A percentile compares a stretch with the other conserved stretches of the same genome.
phyloP scores from a whole-genome alignment of 2,797 vertebrate species.

The Brotula barbata region DNA sequence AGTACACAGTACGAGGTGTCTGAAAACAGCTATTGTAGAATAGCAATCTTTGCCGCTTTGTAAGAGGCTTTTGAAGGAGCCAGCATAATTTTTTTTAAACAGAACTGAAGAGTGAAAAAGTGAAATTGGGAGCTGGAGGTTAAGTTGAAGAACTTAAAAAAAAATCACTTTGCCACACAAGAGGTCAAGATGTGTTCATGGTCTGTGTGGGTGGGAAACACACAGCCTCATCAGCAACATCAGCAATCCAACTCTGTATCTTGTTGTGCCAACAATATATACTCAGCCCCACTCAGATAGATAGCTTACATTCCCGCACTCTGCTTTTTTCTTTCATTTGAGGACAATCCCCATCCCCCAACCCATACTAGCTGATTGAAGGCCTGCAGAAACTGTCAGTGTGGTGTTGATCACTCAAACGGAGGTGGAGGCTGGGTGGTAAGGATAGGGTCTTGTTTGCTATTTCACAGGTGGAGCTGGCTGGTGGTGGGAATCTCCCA shows the following conservation, averaged over 20 bases:
- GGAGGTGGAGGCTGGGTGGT: conserved; percentile 22
- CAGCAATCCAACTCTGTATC: conserved; percentile 58
- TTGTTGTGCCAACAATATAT: conserved; percentile 22
- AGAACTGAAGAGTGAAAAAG: conserved; percentile 14
- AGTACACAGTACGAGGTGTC: conserved; percentile 22
- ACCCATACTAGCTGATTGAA: conserved; percentile 24
- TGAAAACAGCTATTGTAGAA: conserved; percentile 37
- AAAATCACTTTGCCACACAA: neutral
- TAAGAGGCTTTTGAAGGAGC: conserved; percentile 34
- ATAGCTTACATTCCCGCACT: neutral
- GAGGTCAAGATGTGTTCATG: conserved; percentile 28
- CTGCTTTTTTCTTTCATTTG: conserved; percentile 14
- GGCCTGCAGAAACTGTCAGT: conserved; percentile 54
- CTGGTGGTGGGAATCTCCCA: conserved; percentile 56
- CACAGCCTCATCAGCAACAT: conserved; percentile 22
- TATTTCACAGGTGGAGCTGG: conserved; percentile 58
- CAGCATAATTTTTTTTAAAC: conserved; percentile 40
- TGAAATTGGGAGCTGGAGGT: conserved; percentile 20
- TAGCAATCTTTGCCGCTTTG: conserved; percentile 37
- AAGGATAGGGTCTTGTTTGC: conserved; percentile 53
- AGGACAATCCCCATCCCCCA: neutral
- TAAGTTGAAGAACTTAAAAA: conserved; percentile 34
- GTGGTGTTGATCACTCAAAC: conserved; percentile 53
- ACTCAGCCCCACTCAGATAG: conserved; percentile 17
- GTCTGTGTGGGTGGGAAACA: conserved; percentile 33